Conservation (phyloP, 2,888 invertebrate species). For the Ephialtes manifestator region DNA sequence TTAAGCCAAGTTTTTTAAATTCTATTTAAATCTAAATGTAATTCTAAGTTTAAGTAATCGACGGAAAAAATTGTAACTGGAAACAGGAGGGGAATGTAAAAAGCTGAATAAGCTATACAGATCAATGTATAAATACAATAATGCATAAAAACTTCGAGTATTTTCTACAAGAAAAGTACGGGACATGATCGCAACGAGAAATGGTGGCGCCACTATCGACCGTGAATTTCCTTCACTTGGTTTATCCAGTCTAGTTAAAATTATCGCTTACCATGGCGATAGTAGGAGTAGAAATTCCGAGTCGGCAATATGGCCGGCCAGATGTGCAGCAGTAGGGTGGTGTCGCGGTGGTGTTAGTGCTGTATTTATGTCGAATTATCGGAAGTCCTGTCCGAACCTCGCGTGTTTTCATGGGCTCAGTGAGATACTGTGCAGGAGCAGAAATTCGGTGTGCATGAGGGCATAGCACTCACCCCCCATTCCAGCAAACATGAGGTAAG, state of each 20-base stretch:
- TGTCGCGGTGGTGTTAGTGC: conserved; percentile 85
- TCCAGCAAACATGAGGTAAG: conserved; percentile 85
- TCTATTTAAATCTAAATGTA: no score
- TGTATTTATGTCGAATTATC: conserved; percentile 85
- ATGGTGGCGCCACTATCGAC: background rate
- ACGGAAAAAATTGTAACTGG: no score
- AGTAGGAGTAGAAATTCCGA: conserved; percentile 58
- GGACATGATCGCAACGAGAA: background rate
- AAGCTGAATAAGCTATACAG: no score
- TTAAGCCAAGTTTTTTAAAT: no score
- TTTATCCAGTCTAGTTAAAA: background rate
- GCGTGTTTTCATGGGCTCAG: conserved; percentile 86
- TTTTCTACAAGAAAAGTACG: no score
- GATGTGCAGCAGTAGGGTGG: conserved; percentile 84
- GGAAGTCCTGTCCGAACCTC: conserved; percentile 85
- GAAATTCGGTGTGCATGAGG: conserved; percentile 83
- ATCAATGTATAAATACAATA: no score
- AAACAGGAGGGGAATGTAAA: no score
- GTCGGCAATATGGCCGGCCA: conserved; percentile 84
- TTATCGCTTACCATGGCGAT: background rate
- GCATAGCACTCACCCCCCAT: conserved; percentile 84
- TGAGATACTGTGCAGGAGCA: conserved; percentile 84
- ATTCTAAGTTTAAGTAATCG: no score
- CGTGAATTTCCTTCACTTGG: background rate
- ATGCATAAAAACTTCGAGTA: no score